phyloP scores from a whole-genome alignment of 1,140 invertebrate species.

The Drosophila orena region DNA sequence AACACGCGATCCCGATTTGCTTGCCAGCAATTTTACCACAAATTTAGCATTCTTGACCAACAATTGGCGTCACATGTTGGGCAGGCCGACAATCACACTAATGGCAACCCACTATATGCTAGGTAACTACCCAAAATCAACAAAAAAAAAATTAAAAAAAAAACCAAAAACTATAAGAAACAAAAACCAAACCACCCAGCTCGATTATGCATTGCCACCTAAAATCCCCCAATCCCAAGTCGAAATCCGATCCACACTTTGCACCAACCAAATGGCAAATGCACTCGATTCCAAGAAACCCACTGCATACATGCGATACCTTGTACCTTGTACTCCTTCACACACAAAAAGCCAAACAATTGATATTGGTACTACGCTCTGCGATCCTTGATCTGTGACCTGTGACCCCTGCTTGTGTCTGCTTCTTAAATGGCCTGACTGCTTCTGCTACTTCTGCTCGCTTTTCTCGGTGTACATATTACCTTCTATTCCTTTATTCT shows the following conservation, averaged over 20 bases:
- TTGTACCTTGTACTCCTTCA: neutral
- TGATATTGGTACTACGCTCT: neutral
- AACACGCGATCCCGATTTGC: constrained; percentile 94
- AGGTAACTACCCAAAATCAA: constrained; percentile 87
- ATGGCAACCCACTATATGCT: constrained; percentile 91
- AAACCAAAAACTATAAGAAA: constrained; percentile 1
- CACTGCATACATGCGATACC: constrained; percentile 7
- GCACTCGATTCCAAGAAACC: constrained; percentile 2
- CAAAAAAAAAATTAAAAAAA: constrained; percentile 5
- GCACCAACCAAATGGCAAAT: neutral
- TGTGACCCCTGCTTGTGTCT: constrained; percentile 23
- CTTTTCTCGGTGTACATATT: constrained; percentile 1
- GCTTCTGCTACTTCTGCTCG: constrained; percentile 4
- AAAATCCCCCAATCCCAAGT: constrained; percentile 1
- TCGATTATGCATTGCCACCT: constrained; percentile 13
- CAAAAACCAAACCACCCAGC: constrained; percentile 5
- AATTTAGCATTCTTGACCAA: constrained; percentile 96
- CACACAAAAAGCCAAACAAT: constrained; percentile 20
- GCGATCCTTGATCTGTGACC: constrained; percentile 5
- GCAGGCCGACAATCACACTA: constrained; percentile 94
- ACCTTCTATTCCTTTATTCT: neutral
- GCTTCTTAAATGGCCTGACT: constrained; percentile 30
- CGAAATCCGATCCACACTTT: constrained; percentile 2
- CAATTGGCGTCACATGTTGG: constrained; percentile 96
- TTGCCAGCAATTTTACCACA: constrained; percentile 94